A percentile compares a stretch with the other conserved stretches of the same genome.
phyloP scores from a whole-genome alignment of 2,113 vertebrate species.

The Myotis brandtii region DNA sequence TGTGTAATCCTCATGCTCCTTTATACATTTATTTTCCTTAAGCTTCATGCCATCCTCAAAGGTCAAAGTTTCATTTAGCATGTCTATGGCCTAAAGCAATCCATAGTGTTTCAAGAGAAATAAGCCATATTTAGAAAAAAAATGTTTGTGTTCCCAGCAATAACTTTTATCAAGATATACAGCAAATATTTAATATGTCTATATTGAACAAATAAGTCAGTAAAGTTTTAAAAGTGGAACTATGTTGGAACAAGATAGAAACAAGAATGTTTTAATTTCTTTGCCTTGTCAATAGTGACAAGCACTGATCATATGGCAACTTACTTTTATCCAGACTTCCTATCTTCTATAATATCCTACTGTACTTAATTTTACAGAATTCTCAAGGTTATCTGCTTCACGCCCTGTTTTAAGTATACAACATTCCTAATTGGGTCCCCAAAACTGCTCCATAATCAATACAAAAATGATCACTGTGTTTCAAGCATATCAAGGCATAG shows the following conservation, averaged over 20 bases:
- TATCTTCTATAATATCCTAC: not conserved
- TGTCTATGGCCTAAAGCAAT: slow-evolving; percentile 83
- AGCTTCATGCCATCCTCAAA: slow-evolving; percentile 85
- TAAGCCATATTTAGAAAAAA: not conserved
- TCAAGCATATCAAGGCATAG: not conserved
- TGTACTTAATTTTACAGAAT: not conserved
- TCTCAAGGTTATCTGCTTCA: not conserved
- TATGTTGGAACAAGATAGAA: not conserved
- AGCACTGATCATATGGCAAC: not conserved
- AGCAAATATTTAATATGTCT: not conserved
- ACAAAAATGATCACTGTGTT: not conserved
- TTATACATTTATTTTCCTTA: slow-evolving; percentile 76
- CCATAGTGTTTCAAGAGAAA: slow-evolving; percentile 55
- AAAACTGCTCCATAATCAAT: not conserved
- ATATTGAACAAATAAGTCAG: not conserved
- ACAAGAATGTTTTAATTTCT: not conserved
- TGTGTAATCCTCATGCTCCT: slow-evolving; percentile 50
- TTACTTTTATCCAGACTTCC: not conserved
- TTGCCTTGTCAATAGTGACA: not conserved
- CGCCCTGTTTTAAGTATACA: rapidly evolving
- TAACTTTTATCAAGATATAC: not conserved
- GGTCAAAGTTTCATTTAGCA: slow-evolving; percentile 85
- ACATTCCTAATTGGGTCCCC: not conserved
- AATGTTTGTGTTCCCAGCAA: not conserved
- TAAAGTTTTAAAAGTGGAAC: slow-evolving; percentile 14